Evolutionary conservation across 2,888 invertebrate genomes (phyloP).

Genomic region (Andrena dorsata): DNA sequence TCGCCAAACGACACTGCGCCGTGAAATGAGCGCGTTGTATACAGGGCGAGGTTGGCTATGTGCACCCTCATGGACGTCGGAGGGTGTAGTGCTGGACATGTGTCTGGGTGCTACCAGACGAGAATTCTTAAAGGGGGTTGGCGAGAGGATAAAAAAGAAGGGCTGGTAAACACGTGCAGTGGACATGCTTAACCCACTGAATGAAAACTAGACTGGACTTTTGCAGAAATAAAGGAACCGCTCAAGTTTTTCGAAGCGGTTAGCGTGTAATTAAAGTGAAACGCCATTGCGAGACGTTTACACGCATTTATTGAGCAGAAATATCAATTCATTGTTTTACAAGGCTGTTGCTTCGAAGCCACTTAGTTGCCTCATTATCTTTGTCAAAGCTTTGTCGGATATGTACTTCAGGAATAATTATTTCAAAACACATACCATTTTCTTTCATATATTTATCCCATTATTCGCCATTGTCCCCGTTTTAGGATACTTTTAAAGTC

Average conservation of each 20-base stretch:
- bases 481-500: no score
- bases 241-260: not conserved
- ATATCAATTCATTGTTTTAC: not conserved
- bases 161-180: conserved; percentile 53
- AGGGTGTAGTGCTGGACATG: conserved; percentile 25
- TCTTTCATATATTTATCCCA: no score
- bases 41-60: conserved; percentile 11
- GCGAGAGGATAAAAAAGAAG: conserved; percentile 35
- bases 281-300: not conserved
- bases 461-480: no score
- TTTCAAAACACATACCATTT: no score
- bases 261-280: conserved; percentile 5
- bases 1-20: conserved; percentile 39
- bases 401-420: no score
- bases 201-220: conserved; percentile 47
- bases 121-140: conserved; percentile 56
- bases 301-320: not conserved
- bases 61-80: conserved; percentile 13
- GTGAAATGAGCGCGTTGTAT: conserved; percentile 41
- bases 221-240: conserved; percentile 8
- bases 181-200: conserved; percentile 61
- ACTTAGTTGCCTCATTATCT: no score
- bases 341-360: not conserved
- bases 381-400: no score
- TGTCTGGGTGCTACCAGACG: conserved; percentile 41